A percentile compares a stretch with the other conserved stretches of the same genome.
Evolutionary conservation across 1,140 invertebrate genomes (phyloP).

Genomic region (Pantala flavescens): DNA sequence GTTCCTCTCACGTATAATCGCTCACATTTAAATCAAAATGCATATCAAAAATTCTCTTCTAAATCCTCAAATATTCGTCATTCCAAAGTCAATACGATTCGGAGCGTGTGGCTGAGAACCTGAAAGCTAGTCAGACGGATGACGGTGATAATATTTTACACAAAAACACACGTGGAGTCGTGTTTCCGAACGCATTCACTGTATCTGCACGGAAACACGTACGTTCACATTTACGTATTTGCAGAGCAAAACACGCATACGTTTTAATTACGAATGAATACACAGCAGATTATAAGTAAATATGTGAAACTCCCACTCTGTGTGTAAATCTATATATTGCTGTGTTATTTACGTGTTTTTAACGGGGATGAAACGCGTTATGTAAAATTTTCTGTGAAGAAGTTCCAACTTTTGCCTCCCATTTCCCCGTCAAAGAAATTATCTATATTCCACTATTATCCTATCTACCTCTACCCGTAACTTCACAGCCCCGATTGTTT

Average conservation of each 20-base stretch:
- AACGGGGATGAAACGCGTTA: background rate
- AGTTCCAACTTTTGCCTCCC: background rate
- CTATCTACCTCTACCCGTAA: background rate
- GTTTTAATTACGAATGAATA: background rate
- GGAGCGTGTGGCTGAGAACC: background rate
- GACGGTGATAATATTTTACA: background rate
- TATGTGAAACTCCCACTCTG: slow-evolving; percentile 8
- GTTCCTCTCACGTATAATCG: no score
- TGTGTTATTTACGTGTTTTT: background rate
- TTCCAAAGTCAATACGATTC: no score
- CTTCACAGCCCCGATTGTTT: background rate
- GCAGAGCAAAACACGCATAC: slow-evolving; percentile 4
- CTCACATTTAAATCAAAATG: no score
- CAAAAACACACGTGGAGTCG: background rate
- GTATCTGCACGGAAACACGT: background rate
- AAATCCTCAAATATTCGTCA: no score
- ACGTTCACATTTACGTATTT: background rate
- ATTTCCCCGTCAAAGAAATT: background rate
- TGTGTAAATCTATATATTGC: slow-evolving; percentile 7
- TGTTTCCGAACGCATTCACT: background rate
- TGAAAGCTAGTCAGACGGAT: background rate
- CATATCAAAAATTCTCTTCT: no score
- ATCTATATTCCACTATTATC: background rate
- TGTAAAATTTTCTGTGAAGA: background rate
- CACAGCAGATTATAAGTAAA: background rate